Conservation (phyloP, 2,888 invertebrate species). For the Thyatira batis region DNA sequence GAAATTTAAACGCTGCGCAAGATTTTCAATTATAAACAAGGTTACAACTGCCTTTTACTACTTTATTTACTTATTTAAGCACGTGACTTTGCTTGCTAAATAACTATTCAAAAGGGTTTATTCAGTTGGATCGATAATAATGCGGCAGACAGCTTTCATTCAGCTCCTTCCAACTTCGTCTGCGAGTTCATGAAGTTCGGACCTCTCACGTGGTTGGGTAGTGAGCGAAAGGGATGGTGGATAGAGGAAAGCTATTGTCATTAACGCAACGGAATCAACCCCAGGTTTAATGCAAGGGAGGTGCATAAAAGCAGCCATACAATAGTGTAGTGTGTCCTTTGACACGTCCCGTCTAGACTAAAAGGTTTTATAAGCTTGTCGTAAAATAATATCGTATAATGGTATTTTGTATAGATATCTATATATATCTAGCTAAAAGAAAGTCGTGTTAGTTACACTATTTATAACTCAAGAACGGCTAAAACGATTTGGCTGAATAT, state of each 20-base stretch:
- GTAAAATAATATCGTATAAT: too few species aligned
- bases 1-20: not conserved
- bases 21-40: not conserved
- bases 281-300: not conserved
- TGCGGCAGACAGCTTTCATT: slow-evolving; percentile 23
- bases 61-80: not conserved
- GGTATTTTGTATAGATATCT: too few species aligned
- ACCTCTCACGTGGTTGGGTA: too few species aligned
- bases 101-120: slow-evolving; percentile 9
- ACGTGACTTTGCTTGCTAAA: not conserved
- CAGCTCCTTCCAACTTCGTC: not conserved
- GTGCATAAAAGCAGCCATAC: not conserved
- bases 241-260: too few species aligned
- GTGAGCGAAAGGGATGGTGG: too few species aligned
- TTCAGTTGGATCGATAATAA: slow-evolving; percentile 36
- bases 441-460: too few species aligned
- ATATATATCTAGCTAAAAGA: too few species aligned
- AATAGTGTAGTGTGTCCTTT: not conserved
- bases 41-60: not conserved
- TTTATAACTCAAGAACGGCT: too few species aligned
- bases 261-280: too few species aligned
- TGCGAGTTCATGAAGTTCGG: too few species aligned
- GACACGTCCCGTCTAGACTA: not conserved
- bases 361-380: not conserved
- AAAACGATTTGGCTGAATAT: too few species aligned